These are phyloP conservation scores for Dione juno DNA, from an alignment of 2,888 invertebrate genomes.

Conservation along the genomic window DNA sequence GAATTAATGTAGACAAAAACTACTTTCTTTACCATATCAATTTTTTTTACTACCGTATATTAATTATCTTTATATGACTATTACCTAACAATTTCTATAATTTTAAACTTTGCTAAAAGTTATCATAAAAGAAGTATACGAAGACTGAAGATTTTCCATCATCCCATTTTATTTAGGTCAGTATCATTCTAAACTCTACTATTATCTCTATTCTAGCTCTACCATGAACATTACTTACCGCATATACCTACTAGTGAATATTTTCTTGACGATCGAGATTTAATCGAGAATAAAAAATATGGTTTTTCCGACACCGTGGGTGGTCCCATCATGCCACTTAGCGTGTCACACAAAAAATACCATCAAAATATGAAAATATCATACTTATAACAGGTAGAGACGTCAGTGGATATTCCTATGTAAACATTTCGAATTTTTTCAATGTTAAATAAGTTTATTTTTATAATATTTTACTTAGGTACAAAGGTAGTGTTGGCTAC, in stretches of 20 bases:
- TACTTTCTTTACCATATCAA: no score
- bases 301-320: slow-evolving; percentile 61
- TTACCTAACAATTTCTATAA: no score
- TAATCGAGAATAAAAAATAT: slow-evolving; percentile 33
- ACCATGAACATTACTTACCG: not conserved
- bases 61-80: no score
- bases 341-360: slow-evolving; percentile 78
- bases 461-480: not conserved
- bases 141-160: no score
- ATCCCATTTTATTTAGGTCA: no score
- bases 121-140: no score
- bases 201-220: no score
- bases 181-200: no score
- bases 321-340: slow-evolving; percentile 79
- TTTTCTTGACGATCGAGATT: slow-evolving; percentile 16
- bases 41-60: no score
- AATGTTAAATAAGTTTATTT: not conserved
- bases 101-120: no score
- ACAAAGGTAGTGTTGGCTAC: no score
- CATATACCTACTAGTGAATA: not conserved
- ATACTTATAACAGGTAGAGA: slow-evolving; percentile 58
- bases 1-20: no score
- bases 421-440: not conserved
- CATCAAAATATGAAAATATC: slow-evolving; percentile 80
- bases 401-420: slow-evolving; percentile 57